Conservation (phyloP, 1,140 invertebrate species). For the Dolichoris vasculosae region DNA sequence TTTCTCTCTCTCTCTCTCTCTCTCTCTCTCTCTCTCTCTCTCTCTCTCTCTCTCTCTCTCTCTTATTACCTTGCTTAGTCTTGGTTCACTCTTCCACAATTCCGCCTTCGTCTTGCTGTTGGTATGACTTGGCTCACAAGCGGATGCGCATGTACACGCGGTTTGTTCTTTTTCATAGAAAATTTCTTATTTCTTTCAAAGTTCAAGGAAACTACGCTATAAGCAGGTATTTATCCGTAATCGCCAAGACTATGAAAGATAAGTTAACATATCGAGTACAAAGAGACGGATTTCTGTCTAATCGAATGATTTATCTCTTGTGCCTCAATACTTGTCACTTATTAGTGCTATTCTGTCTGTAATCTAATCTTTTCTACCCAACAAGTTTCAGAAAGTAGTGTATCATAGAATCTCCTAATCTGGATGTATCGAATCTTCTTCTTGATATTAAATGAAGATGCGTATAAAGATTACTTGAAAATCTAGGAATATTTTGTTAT, state of each 20-base stretch:
- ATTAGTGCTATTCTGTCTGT: background rate
- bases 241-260: too few relatives aligned
- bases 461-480: too few relatives aligned
- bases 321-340: too few relatives aligned
- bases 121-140: slow-evolving; percentile 15
- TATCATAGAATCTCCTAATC: too few relatives aligned
- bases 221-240: too few relatives aligned
- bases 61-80: background rate
- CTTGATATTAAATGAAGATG: too few relatives aligned
- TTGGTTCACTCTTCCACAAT: background rate
- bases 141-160: background rate
- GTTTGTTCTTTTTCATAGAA: slow-evolving; percentile 24
- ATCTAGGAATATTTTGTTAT: too few relatives aligned
- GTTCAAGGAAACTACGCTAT: background rate
- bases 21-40: slow-evolving; percentile 17
- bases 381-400: too few relatives aligned
- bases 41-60: slow-evolving; percentile 14
- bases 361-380: background rate
- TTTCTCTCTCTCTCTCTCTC: slow-evolving; percentile 4
- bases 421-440: too few relatives aligned
- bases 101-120: background rate
- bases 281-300: too few relatives aligned
- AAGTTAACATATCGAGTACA: too few relatives aligned
- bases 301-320: too few relatives aligned
- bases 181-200: slow-evolving; percentile 32